Conservation (phyloP, 2,797 vertebrate genomes). For the Zenarchopterus dispar region DNA sequence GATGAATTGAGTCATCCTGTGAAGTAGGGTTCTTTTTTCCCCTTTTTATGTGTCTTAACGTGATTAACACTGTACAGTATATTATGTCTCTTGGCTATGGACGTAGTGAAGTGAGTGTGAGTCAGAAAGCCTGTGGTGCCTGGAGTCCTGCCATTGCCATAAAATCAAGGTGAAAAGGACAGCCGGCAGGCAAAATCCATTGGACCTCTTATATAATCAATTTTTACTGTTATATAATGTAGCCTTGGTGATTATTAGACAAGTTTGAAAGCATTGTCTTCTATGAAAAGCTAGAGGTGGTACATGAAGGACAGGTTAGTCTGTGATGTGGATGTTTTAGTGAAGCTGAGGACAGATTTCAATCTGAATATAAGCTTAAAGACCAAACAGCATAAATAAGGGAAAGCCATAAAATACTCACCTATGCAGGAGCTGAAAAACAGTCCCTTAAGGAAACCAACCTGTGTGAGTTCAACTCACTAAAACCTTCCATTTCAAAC, state of each 20-base stretch:
- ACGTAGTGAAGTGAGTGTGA: conserved; percentile 15
- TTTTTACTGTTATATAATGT: conserved; percentile 47
- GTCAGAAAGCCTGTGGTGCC: conserved; percentile 1
- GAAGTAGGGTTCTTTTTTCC: conserved; percentile 9
- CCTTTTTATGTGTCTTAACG: conserved; percentile 27
- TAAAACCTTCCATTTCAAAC: too few species aligned
- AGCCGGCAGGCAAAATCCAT: conserved; percentile 37
- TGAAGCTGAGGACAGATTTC: conserved; percentile 1
- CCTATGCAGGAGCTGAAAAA: not conserved
- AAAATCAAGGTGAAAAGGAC: conserved; percentile 32
- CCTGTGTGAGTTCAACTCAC: not conserved
- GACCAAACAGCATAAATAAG: not conserved
- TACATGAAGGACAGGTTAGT: not conserved
- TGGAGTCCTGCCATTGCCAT: conserved; percentile 9
- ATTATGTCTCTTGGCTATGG: not conserved
- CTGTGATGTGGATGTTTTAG: too few species aligned
- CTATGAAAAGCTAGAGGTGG: conserved; percentile 8
- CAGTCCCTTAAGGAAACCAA: not conserved
- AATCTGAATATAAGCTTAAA: not conserved
- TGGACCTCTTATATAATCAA: conserved; percentile 50
- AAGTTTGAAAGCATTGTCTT: conserved; percentile 14
- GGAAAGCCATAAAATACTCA: not conserved
- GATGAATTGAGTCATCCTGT: conserved; percentile 24
- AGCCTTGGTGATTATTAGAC: conserved; percentile 22
- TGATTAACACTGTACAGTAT: conserved; percentile 24